Evolutionary conservation across 2,113 vertebrate species (phyloP).

Genomic region (Diadophis punctatus): DNA sequence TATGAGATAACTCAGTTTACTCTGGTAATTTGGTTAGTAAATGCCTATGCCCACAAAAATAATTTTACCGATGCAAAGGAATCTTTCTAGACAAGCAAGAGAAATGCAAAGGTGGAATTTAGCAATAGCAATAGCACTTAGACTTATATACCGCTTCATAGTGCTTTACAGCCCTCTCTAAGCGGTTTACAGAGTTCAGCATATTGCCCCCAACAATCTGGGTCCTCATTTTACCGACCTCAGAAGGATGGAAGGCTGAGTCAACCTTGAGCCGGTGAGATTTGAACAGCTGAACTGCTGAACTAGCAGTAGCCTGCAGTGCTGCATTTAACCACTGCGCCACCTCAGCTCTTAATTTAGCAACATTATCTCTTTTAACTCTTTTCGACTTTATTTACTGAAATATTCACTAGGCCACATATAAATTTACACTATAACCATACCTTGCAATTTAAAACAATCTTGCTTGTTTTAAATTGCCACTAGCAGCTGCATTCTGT

Average conservation of each 20-base stretch:
- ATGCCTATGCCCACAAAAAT: neutral
- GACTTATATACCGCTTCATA: no score
- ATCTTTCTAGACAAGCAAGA: neutral
- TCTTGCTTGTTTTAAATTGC: neutral
- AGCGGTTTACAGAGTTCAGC: no score
- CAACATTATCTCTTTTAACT: neutral
- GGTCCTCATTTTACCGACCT: no score
- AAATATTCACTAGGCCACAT: neutral
- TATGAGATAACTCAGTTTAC: neutral
- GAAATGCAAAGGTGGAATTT: neutral
- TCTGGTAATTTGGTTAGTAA: neutral
- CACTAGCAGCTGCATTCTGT: constrained; percentile 18
- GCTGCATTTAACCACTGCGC: no score
- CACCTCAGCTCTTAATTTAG: no score
- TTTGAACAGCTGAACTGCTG: no score
- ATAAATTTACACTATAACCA: neutral
- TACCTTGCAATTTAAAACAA: neutral
- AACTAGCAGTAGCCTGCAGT: no score
- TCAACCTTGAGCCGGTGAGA: no score
- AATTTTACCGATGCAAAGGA: neutral
- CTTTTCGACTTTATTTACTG: neutral
- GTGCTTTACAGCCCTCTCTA: no score
- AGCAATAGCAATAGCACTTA: no score
- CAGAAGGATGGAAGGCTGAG: no score
- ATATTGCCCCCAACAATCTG: no score